Percentiles rank a stretch among this genome's conserved stretches.
Evolutionary conservation across 2,888 invertebrate genomes (phyloP).

Genomic region (Mactromeris polynyma): DNA sequence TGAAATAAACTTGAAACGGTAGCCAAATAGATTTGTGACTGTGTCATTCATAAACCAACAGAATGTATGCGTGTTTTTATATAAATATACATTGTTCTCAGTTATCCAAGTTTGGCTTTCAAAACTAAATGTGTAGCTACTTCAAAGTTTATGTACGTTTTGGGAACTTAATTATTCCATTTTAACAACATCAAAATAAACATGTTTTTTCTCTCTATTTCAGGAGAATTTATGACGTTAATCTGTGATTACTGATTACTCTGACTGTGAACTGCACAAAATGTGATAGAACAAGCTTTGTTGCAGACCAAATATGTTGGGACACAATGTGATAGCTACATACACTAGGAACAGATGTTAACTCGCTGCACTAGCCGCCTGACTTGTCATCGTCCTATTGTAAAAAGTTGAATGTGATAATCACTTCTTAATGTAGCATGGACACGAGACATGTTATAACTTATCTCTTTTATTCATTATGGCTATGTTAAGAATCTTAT

Average conservation of each 20-base stretch:
- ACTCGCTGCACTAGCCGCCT: neutral
- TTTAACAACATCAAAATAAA: neutral
- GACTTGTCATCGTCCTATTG: neutral
- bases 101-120: too few relatives aligned
- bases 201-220: slow-evolving; percentile 28
- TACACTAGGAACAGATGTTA: neutral
- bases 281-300: slow-evolving; percentile 44
- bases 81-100: too few relatives aligned
- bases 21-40: too few relatives aligned
- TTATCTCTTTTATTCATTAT: slow-evolving; percentile 6
- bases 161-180: too few relatives aligned
- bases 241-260: slow-evolving; percentile 47
- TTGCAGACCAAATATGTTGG: slow-evolving; percentile 29
- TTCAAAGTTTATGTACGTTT: too few relatives aligned
- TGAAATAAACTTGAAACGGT: too few relatives aligned
- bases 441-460: neutral
- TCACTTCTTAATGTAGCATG: neutral
- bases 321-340: slow-evolving; percentile 29
- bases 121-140: too few relatives aligned
- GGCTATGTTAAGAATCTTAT: neutral
- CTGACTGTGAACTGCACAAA: slow-evolving; percentile 39
- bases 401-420: neutral
- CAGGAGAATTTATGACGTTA: slow-evolving; percentile 68
- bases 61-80: too few relatives aligned
- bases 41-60: too few relatives aligned